Base-by-base conservation (phyloP, 1,140 invertebrate genomes). In the Apis mellifera region DNA sequence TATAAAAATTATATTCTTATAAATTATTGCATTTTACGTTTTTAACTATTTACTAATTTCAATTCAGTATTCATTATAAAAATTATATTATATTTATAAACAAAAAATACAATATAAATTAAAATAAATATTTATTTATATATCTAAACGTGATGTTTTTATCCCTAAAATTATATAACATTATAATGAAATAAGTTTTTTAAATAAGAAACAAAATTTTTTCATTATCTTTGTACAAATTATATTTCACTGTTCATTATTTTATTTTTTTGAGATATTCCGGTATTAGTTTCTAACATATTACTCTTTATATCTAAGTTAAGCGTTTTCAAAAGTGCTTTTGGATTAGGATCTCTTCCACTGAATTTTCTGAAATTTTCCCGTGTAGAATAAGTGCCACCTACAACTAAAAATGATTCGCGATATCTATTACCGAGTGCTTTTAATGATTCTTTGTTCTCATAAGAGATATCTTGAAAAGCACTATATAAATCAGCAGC, bases 301-400 rank as follows among this genome's bases (percentile, higher is more conserved):
- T 7, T 79, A 26, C 55, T 23, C 76, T 83, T 77, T 17, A 13
- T 80, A 92, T 74, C 75, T 17, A 97, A 93, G 26, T 95, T 95
- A 80, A 96, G 93, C 73, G 94, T 95, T 85, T 96, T 95, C 0
- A 98, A 91, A n/a, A 98, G 93, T 1, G 97, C 97, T 90, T 98
- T 96, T 1, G 96, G 96, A 12, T 96, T 97, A 0, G 98, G 98
- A 94, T 99, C 98, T 60, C 98, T 95, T 4, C 98, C 98, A 88
- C 97, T 95, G 93, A 99, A 99, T 89, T 96, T 95, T 78, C 98
- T 95, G 93, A 99, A 99, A 11, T 98, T 95, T 95, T 99, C 97
- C 85, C 95, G 96, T 0, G 97, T 95, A 86, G 97, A 95, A 85
- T 96, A 96, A 82, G 96, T 96, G 11, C 98, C 98, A 15, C 98